Base-by-base conservation (phyloP, 2,797 vertebrate genomes). In the Austrolebias charrua region DNA sequence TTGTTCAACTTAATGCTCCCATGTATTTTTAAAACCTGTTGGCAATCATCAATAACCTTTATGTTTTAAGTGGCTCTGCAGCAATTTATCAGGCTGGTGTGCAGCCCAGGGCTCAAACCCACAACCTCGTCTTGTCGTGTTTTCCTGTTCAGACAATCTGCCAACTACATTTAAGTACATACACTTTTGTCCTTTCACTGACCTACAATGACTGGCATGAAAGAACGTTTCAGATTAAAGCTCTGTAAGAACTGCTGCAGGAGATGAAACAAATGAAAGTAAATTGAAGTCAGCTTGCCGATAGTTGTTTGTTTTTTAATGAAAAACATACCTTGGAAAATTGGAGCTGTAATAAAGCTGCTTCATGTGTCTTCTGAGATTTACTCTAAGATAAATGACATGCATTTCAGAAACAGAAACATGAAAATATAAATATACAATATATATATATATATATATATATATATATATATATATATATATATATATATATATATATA, bases 11-110 rank as follows among this genome's bases (percentile, higher is more conserved):
- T 73, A 74, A 69, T 11, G 58, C 72, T 59, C 52, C 52, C 0
- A 60, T 82, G 82, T 84, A 79, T 81, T 79, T 90, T 83, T 80
- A 84, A 78, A 33, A 1, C 66, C 83, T 68, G 35, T 52, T 59
- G 80, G 70, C 50, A 24, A 74, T 71, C 84, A 90, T 92, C 88
- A 89, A 92, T 92, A 88, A 89, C 79, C 66, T 68, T 71, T 76
- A 84, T 83, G 72, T 88, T 84, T 75, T 81, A 74, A 86, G 83
- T 81, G 79, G 78, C 76, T 85, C 81, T 82, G 85, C 69, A 76
- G 15, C 65, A 82, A 92, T 91, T 87, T 87, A 90, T 92, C 87
- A 85, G 78, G 68, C 76, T 83, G 2, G 61, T 68, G 68, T 53
- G 79, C 63, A 60, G 80, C 86, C 86, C 73, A 71, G 82, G 81